These are phyloP conservation scores for Vidua chalybeata DNA, from an alignment of 2,113 vertebrate genomes.

Conservation along the genomic window DNA sequence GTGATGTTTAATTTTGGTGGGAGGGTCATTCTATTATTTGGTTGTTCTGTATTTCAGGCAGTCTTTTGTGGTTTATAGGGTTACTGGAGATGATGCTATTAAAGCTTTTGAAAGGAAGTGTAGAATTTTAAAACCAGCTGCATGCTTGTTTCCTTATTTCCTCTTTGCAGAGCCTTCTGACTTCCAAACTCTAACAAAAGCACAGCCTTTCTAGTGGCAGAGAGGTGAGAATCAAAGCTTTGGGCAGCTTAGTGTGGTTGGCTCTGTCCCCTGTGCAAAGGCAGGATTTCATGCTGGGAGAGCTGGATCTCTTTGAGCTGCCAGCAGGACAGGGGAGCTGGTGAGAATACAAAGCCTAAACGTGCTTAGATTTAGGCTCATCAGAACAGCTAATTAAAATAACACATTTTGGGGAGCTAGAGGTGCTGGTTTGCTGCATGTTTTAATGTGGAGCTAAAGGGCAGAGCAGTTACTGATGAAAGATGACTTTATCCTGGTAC, in stretches of 20 bases:
- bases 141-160: background rate
- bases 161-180: background rate
- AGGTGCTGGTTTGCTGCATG: background rate
- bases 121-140: background rate
- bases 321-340: background rate
- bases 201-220: background rate
- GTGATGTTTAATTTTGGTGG: background rate
- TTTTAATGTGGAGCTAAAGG: background rate
- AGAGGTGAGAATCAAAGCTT: background rate
- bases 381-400: background rate
- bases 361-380: background rate
- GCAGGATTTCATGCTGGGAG: background rate
- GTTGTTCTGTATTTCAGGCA: background rate
- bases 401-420: background rate
- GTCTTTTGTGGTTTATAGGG: background rate
- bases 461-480: background rate
- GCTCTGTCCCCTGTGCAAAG: background rate
- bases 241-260: background rate
- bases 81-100: slow-evolving; percentile 8
- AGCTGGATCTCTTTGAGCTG: background rate
- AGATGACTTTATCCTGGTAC: background rate
- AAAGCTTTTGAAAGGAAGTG: slow-evolving; percentile 31
- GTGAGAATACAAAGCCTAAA: background rate
- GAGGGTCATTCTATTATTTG: background rate
- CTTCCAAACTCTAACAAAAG: background rate